Conservation (phyloP, 2,797 vertebrate genomes). For the Megaceryle alcyon region DNA sequence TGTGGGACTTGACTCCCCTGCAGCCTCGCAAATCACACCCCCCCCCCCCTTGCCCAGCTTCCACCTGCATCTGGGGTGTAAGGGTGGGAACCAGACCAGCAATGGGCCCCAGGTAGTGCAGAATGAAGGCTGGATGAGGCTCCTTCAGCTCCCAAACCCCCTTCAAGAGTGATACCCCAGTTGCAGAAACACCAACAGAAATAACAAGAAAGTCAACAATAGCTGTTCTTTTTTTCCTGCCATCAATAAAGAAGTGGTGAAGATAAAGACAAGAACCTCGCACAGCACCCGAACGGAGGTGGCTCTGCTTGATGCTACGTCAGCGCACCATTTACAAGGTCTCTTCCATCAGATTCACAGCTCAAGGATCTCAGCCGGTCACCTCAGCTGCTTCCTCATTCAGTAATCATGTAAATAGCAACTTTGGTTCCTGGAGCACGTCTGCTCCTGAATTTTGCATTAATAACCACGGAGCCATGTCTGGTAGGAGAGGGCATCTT, state of each 20-base stretch:
- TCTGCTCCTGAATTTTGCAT: not conserved
- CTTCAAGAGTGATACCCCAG: accelerated
- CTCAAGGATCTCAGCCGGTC: not conserved
- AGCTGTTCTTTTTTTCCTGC: not conserved
- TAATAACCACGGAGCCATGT: not conserved
- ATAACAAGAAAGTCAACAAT: accelerated
- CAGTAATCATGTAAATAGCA: slow-evolving; percentile 19
- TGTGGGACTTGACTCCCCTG: no score
- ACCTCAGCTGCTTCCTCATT: slow-evolving; percentile 12
- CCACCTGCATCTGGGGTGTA: accelerated
- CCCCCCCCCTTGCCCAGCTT: not conserved
- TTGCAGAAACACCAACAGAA: not conserved
- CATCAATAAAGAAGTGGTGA: not conserved
- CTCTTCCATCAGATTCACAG: not conserved
- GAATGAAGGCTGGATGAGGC: not conserved
- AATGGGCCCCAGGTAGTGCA: accelerated
- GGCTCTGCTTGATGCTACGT: not conserved
- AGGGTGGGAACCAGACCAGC: not conserved
- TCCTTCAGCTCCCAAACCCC: accelerated
- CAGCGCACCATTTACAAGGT: not conserved
- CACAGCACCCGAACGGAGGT: not conserved
- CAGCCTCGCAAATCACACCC: not conserved
- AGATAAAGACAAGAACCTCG: not conserved
- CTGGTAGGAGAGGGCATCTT: not conserved
- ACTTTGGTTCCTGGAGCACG: not conserved